A percentile compares a stretch with the other conserved stretches of the same genome.
Conservation (phyloP, 2,888 invertebrate species). For the Ochropacha duplaris region DNA sequence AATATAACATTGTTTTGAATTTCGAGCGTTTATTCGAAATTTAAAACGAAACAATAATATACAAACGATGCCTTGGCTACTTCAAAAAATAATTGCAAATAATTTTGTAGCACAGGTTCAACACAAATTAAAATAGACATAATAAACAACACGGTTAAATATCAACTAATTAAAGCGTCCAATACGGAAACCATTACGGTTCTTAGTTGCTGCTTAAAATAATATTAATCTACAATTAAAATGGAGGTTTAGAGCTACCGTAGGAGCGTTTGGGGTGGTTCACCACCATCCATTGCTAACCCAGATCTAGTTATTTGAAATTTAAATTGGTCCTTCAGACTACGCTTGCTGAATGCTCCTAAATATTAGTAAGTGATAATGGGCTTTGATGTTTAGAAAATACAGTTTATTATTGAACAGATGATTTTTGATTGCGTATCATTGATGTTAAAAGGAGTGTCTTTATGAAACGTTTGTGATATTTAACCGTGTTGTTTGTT, state of each 20-base stretch:
- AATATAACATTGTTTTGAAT: neutral
- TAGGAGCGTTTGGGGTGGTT: slow-evolving; percentile 26
- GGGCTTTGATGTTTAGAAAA: neutral
- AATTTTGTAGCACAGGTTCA: neutral
- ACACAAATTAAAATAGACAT: neutral
- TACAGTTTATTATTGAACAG: neutral
- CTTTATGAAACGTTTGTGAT: neutral
- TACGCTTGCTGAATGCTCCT: neutral
- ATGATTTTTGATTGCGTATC: neutral
- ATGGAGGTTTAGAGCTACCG: neutral
- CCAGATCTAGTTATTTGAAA: slow-evolving; percentile 75
- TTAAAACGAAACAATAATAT: neutral
- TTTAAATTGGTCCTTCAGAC: slow-evolving; percentile 70
- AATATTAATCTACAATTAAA: slow-evolving; percentile 2
- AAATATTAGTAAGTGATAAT: neutral
- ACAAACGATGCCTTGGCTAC: neutral
- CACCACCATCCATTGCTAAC: slow-evolving; percentile 60
- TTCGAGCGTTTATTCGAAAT: neutral
- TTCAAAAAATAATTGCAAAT: neutral
- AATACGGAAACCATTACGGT: neutral
- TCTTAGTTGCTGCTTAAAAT: neutral
- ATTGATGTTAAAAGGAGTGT: neutral
- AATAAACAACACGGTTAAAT: neutral
- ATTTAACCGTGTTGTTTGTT: too few species aligned
- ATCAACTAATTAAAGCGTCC: neutral